Conservation (phyloP, 2,113 vertebrate genomes). For the Thunnus maccoyii region DNA sequence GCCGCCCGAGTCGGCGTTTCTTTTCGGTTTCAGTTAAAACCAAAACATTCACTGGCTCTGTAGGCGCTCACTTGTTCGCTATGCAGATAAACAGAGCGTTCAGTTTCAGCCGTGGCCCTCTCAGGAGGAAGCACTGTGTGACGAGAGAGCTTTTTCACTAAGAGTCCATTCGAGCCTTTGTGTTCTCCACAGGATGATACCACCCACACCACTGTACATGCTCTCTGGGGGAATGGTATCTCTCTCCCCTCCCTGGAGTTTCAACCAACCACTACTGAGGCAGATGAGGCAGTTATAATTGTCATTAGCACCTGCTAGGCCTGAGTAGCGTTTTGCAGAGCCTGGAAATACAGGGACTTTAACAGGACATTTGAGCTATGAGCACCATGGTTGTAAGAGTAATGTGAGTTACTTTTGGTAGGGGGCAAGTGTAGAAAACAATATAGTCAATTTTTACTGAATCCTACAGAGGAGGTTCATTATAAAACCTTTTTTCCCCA, state of each 20-base stretch:
- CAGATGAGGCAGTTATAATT: conserved; percentile 53
- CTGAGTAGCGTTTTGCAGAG: not conserved
- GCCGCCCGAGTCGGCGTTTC: not conserved
- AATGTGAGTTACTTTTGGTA: not conserved
- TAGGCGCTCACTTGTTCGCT: conserved; percentile 45
- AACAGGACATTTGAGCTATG: conserved; percentile 9
- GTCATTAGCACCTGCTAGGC: conserved; percentile 68
- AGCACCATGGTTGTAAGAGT: not conserved
- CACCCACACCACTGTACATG: conserved; percentile 49
- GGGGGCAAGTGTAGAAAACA: not conserved
- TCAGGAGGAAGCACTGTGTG: conserved; percentile 52
- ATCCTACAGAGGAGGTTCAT: not conserved
- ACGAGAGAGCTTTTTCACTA: conserved; percentile 32
- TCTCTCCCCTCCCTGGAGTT: conserved; percentile 62
- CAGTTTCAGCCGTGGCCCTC: conserved; percentile 40
- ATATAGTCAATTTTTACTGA: not conserved
- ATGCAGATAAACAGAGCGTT: conserved; percentile 63
- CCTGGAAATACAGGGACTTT: conserved; percentile 43
- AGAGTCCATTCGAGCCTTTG: conserved; percentile 27
- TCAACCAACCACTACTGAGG: conserved; percentile 55
- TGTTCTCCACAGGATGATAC: conserved; percentile 42
- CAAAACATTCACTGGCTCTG: conserved; percentile 54
- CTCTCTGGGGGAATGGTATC: conserved; percentile 41
- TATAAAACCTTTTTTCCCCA: not conserved
- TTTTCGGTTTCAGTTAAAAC: conserved; percentile 56